Evolutionary conservation across 2,888 invertebrate species (phyloP).

Genomic region (Meteorus colon): DNA sequence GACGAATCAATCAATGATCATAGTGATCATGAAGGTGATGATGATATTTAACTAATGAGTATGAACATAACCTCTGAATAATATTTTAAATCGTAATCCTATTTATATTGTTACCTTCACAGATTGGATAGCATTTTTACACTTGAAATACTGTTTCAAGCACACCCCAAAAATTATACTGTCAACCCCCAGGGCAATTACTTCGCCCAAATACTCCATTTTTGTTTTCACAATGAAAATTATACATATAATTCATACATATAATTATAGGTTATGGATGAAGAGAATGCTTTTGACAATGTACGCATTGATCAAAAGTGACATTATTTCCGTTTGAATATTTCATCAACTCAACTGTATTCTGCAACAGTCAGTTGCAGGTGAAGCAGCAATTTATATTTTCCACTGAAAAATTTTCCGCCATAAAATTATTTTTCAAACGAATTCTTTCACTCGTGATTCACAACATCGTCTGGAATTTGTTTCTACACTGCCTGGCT

Average conservation of each 20-base stretch:
- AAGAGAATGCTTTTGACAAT: neutral
- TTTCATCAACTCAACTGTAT: neutral
- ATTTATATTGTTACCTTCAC: slow-evolving; percentile 78
- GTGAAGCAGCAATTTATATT: neutral
- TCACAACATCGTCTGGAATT: neutral
- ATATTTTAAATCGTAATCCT: slow-evolving; percentile 2
- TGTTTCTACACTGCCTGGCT: neutral
- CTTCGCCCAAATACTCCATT: slow-evolving; percentile 87
- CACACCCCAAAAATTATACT: slow-evolving; percentile 84
- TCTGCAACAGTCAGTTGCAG: neutral
- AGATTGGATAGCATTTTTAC: slow-evolving; percentile 81
- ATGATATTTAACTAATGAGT: neutral
- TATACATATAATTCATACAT: neutral
- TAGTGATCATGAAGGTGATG: no score
- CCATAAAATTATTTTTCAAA: neutral
- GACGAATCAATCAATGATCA: neutral
- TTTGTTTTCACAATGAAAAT: neutral
- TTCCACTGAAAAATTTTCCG: neutral
- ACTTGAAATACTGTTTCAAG: slow-evolving; percentile 83
- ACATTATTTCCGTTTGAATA: neutral
- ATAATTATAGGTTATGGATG: neutral
- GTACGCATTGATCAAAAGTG: neutral
- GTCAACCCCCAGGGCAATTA: slow-evolving; percentile 84
- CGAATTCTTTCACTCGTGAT: neutral
- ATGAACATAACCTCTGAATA: neutral